Conservation (phyloP, 1,140 invertebrate species). For the Colletes gigas region DNA sequence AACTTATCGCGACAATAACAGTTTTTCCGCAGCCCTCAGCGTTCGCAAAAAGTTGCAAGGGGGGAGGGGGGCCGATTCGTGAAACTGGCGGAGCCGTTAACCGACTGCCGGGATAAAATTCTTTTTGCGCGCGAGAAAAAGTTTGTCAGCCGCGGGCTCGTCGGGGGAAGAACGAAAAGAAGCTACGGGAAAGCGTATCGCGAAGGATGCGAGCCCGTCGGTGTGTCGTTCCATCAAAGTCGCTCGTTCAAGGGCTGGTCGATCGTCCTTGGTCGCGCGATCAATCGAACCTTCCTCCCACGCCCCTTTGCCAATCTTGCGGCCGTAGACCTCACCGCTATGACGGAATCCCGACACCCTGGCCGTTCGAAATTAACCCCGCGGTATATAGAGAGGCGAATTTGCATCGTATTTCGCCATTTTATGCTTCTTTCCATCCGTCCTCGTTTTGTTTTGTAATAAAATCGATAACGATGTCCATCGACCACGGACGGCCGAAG, state of each 20-base stretch:
- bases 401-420: conserved; percentile 34
- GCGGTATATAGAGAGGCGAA: conserved; percentile 29
- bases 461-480: conserved; percentile 5
- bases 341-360: conserved; percentile 19
- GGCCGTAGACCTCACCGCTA: conserved; percentile 26
- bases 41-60: conserved; percentile 37
- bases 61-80: conserved; percentile 41
- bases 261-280: conserved; percentile 31
- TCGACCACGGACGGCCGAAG: background rate
- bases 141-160: conserved; percentile 38
- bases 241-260: conserved; percentile 24
- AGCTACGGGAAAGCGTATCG: conserved; percentile 41
- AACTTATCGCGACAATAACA: conserved; percentile 55
- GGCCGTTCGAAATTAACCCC: conserved; percentile 30
- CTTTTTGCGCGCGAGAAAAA: conserved; percentile 57
- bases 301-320: conserved; percentile 15
- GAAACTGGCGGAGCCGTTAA: conserved; percentile 57
- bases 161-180: background rate
- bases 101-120: conserved; percentile 55
- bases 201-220: conserved; percentile 13
- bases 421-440: background rate
- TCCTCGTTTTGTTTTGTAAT: background rate
- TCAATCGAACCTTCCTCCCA: conserved; percentile 33
- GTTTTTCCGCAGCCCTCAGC: conserved; percentile 31
- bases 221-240: conserved; percentile 46